Conservation (phyloP, 1,140 invertebrate species). For the Pectinophora gossypiella region DNA sequence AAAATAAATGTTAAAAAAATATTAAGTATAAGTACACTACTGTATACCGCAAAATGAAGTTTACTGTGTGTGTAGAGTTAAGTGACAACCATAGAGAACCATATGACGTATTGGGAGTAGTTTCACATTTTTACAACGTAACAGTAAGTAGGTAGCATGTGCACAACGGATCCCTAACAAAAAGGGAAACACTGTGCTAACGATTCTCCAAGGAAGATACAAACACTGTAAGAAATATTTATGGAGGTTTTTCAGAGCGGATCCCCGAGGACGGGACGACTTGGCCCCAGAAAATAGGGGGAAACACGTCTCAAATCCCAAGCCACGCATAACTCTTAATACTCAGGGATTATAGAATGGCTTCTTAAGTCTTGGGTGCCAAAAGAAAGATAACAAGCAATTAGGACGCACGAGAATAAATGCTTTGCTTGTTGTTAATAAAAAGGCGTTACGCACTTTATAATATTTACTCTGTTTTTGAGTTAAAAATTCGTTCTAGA, state of each 20-base stretch:
- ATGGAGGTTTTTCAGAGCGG: conserved; percentile 71
- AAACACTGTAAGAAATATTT: conserved; percentile 74
- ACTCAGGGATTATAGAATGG: conserved; percentile 64
- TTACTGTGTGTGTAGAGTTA: too few species aligned
- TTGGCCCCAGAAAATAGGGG: conserved; percentile 51
- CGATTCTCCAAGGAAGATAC: conserved; percentile 71
- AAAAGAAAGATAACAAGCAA: conserved; percentile 70
- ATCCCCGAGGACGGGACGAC: conserved; percentile 55
- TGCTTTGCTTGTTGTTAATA: too few species aligned
- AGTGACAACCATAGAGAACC: too few species aligned
- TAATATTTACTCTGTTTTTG: too few species aligned
- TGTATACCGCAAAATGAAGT: too few species aligned
- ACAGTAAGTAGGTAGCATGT: neutral
- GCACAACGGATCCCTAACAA: conserved; percentile 15
- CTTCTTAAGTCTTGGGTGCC: conserved; percentile 61
- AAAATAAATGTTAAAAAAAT: too few species aligned
- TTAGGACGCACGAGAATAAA: conserved; percentile 35
- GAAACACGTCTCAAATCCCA: conserved; percentile 68
- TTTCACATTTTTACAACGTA: too few species aligned
- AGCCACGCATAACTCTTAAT: conserved; percentile 70
- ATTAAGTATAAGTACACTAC: too few species aligned
- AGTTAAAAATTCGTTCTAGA: too few species aligned
- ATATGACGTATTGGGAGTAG: too few species aligned
- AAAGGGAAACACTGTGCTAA: conserved; percentile 65
- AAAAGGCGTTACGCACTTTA: too few species aligned